These are phyloP conservation scores for Leptura quadrifasciata DNA, from an alignment of 2,888 invertebrate species.

Conservation along the genomic window DNA sequence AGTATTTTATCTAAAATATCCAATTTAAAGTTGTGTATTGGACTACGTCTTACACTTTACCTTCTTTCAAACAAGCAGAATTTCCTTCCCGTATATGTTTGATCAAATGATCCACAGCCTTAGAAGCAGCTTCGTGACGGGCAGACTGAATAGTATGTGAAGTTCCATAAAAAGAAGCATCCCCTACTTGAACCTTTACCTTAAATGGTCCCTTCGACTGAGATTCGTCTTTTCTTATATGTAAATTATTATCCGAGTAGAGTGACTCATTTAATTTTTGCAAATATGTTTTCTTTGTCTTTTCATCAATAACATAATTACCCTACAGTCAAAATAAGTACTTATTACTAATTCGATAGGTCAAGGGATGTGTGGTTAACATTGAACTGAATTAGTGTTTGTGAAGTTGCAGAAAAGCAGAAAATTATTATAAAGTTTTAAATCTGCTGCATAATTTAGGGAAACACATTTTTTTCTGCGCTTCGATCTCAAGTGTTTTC, in stretches of 20 bases:
- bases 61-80: not conserved
- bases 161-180: slow-evolving; percentile 62
- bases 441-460: no score
- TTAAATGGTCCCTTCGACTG: slow-evolving; percentile 65
- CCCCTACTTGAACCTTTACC: slow-evolving; percentile 65
- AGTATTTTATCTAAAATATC: not conserved
- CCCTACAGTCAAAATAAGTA: slow-evolving; percentile 31
- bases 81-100: slow-evolving; percentile 63
- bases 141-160: slow-evolving; percentile 67
- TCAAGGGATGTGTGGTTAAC: no score
- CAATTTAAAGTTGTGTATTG: no score
- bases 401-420: slow-evolving; percentile 18
- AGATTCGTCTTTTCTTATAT: slow-evolving; percentile 58
- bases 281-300: slow-evolving; percentile 61
- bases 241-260: slow-evolving; percentile 55
- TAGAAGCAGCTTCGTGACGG: slow-evolving; percentile 68
- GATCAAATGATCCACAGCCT: slow-evolving; percentile 64
- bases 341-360: no score
- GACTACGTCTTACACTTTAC: not conserved
- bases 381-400: slow-evolving; percentile 21
- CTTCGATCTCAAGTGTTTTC: no score
- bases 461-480: no score
- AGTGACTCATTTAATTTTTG: slow-evolving; percentile 65
- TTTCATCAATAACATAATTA: slow-evolving; percentile 53
- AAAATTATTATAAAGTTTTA: no score